A percentile compares a stretch with the other conserved stretches of the same genome.
phyloP scores from a whole-genome alignment of 2,888 invertebrate species.

The Prosopocoilus inquinatus region DNA sequence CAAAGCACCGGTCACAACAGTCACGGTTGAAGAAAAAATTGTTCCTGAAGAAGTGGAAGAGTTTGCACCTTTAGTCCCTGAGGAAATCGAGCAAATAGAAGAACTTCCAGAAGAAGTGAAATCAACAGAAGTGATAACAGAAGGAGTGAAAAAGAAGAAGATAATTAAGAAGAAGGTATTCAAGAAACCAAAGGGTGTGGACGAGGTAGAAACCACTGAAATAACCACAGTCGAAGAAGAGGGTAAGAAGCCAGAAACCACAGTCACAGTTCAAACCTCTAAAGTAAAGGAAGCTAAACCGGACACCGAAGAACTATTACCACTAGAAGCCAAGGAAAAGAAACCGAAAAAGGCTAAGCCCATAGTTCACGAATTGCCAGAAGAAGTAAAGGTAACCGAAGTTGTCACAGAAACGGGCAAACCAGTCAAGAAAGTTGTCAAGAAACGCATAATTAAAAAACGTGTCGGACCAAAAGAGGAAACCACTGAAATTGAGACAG shows the following conservation, averaged over 20 bases:
- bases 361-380: conserved; percentile 13
- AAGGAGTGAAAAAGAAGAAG: conserved; percentile 37
- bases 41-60: conserved; percentile 21
- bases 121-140: conserved; percentile 30
- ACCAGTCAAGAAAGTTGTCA: conserved; percentile 37
- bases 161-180: conserved; percentile 35
- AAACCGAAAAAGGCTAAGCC: background rate
- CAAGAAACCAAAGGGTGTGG: conserved; percentile 33
- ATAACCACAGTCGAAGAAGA: conserved; percentile 45
- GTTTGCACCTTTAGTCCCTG: conserved; percentile 25
- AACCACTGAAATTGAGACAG: conserved; percentile 50
- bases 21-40: conserved; percentile 32
- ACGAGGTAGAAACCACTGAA: conserved; percentile 44
- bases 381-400: conserved; percentile 34
- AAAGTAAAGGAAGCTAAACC: background rate
- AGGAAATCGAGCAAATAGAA: conserved; percentile 34
- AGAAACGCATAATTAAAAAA: conserved; percentile 39
- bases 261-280: conserved; percentile 18
- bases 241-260: conserved; percentile 49
- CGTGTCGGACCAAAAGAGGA: conserved; percentile 41
- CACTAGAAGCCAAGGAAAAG: conserved; percentile 21
- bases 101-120: conserved; percentile 44
- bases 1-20: conserved; percentile 46
- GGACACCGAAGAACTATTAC: conserved; percentile 3
- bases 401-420: conserved; percentile 33